phyloP scores from a whole-genome alignment of 2,797 vertebrate genomes.

The Melopsittacus undulatus region DNA sequence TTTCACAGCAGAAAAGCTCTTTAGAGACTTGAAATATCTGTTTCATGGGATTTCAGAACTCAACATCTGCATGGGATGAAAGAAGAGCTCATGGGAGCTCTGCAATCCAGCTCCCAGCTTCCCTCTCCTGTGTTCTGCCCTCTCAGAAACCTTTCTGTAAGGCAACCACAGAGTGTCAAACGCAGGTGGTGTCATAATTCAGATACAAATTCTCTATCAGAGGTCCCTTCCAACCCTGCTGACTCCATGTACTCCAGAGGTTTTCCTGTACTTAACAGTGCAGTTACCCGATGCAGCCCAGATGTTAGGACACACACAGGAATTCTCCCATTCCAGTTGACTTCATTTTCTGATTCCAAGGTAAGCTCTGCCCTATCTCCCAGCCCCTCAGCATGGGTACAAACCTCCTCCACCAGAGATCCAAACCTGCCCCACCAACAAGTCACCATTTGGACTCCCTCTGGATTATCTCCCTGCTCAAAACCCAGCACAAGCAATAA shows the following conservation, averaged over 20 bases:
- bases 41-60: conserved; percentile 10
- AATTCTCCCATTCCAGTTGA: background rate
- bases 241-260: background rate
- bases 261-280: fast-evolving
- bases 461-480: background rate
- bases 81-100: background rate
- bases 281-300: fast-evolving
- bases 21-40: background rate
- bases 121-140: background rate
- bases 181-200: background rate
- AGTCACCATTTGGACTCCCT: background rate
- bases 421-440: background rate
- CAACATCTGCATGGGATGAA: background rate
- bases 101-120: background rate
- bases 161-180: background rate
- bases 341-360: background rate
- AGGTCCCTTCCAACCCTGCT: background rate
- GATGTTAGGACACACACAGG: background rate
- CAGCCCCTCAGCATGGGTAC: background rate
- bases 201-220: background rate
- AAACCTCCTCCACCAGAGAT: background rate
- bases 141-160: background rate
- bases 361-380: background rate
- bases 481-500: background rate
- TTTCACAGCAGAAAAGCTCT: background rate